Base-by-base conservation (phyloP, 2,113 vertebrate genomes). In the Hyla sarda region DNA sequence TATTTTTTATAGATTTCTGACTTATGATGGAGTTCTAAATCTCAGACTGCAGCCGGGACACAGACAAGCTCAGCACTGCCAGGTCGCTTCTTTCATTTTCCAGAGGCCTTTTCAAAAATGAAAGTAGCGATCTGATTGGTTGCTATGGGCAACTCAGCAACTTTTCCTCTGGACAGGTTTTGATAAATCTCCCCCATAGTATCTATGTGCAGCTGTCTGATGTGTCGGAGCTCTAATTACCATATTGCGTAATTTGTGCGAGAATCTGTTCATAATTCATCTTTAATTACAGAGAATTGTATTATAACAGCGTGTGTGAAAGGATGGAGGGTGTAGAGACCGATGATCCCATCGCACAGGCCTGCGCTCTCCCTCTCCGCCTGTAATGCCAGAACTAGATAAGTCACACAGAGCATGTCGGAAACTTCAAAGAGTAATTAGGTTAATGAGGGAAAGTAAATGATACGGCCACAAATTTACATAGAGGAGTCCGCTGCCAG, bases 381-480 rank as follows among this genome's bases (percentile, higher is more conserved):
- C 86, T 88, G 86, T 25, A 82, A 88, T 93, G 92, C 92, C 92
- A 93, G 89, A 90, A 91, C 89, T 93, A 90, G 87, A 92, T 92
- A 91, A 92, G 91, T 92, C 93, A 93, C 93, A 93, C 92, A 94
- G 92, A 91, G 91, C 89, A 90, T 86, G 90, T 89, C 93, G 92
- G 92, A 94, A 95, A 94, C 91, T 91, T 92, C 56, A 88, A 93
- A 93, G 92, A 92, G 87, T 90, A 94, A 93, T 93, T 94, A 93
- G 93, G 89, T 89, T 88, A 89, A 90, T 89, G 93, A 71, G 94
- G 92, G 91, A 94, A 95, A 92, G 90, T 92, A 92, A 94, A 94
- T 93, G 93, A 92, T 91, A 92, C 88, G 91, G 91, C 86, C 88
- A 89, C 87, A 89, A 90, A 89, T 93, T 93, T 92, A 92, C 91